A percentile compares a stretch with the other conserved stretches of the same genome.
phyloP scores from a whole-genome alignment of 2,888 invertebrate species.

The Oxycera nigricornis region DNA sequence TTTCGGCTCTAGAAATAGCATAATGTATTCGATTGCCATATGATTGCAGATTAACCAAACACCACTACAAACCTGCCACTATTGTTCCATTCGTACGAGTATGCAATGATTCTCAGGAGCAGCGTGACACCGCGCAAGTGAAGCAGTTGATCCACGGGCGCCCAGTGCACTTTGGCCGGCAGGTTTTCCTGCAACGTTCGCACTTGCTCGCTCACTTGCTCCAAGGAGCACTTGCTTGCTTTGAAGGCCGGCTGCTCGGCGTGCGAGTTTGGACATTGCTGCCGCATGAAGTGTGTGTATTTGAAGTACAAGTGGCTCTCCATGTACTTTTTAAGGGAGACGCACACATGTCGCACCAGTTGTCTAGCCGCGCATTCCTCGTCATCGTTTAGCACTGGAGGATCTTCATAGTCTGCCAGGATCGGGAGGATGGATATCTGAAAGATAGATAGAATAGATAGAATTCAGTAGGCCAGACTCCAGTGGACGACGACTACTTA shows the following conservation, averaged over 20 bases:
- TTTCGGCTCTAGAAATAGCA: constrained; percentile 72
- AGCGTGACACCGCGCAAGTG: constrained; percentile 83
- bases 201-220: constrained; percentile 86
- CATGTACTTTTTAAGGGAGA: constrained; percentile 87
- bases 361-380: constrained; percentile 90
- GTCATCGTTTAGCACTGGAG: constrained; percentile 75
- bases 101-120: constrained; percentile 84
- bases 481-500: constrained; percentile 52
- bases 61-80: constrained; percentile 69
- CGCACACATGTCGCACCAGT: constrained; percentile 88
- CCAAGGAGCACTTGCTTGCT: constrained; percentile 73
- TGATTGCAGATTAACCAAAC: background rate
- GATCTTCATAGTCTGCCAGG: constrained; percentile 70
- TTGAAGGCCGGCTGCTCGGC: constrained; percentile 63
- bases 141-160: constrained; percentile 86
- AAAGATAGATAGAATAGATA: constrained; percentile 22
- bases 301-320: constrained; percentile 87
- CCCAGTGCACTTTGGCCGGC: constrained; percentile 81
- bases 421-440: constrained; percentile 87
- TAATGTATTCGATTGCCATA: too few species aligned
- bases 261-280: constrained; percentile 63
- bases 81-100: constrained; percentile 92
- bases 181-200: constrained; percentile 79
- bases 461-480: background rate
- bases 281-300: constrained; percentile 73